A percentile compares a stretch with the other conserved stretches of the same genome.
Evolutionary conservation across 2,888 invertebrate genomes (phyloP).

Genomic region (Horisme vitalbata): DNA sequence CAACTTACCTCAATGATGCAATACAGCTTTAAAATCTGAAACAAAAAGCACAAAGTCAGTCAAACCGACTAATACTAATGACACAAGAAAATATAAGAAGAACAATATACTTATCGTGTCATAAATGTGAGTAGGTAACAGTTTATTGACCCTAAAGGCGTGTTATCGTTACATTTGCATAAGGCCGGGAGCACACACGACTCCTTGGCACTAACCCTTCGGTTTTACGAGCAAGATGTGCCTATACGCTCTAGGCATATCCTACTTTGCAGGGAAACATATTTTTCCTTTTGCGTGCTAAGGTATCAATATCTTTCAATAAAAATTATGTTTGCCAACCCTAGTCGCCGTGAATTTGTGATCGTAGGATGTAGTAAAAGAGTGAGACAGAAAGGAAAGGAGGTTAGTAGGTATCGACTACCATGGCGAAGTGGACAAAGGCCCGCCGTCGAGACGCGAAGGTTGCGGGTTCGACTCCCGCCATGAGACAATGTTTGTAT

Average conservation of each 20-base stretch:
- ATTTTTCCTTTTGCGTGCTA: constrained; percentile 33
- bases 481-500: neutral
- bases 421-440: neutral
- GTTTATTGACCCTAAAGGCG: constrained; percentile 78
- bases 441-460: too few species aligned
- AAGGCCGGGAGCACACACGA: constrained; percentile 56
- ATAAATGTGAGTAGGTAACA: constrained; percentile 75
- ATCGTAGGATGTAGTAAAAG: too few species aligned
- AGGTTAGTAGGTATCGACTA: too few species aligned
- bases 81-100: constrained; percentile 50
- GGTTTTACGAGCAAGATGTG: constrained; percentile 65
- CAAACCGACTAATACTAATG: constrained; percentile 51
- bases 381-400: too few species aligned
- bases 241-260: constrained; percentile 45
- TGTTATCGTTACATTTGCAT: constrained; percentile 80
- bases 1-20: constrained; percentile 10
- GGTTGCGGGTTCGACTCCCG: too few species aligned
- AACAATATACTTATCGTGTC: constrained; percentile 78
- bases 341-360: too few species aligned
- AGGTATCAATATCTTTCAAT: constrained; percentile 2
- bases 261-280: constrained; percentile 40
- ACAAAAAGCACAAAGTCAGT: constrained; percentile 53
- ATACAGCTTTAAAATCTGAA: constrained; percentile 53
- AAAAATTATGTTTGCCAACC: neutral
- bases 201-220: constrained; percentile 61